Evolutionary conservation across 2,113 vertebrate species (phyloP).

Genomic region (Cyprinodon tularosa): DNA sequence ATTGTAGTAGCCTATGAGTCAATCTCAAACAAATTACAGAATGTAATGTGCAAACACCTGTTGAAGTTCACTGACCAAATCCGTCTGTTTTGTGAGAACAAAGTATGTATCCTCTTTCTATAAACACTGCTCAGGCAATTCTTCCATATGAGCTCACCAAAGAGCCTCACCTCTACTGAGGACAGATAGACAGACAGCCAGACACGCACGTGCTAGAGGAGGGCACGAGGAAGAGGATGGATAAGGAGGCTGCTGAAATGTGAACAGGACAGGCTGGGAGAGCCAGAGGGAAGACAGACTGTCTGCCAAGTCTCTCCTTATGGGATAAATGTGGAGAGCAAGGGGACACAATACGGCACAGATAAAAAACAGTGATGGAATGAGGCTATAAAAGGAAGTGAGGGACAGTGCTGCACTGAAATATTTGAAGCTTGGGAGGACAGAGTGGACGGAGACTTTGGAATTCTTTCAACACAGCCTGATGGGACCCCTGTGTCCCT

Average conservation of each 20-base stretch:
- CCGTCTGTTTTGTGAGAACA: slow-evolving; percentile 26
- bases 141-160: slow-evolving; percentile 63
- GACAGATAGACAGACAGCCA: slow-evolving; percentile 44
- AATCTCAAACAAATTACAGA: slow-evolving; percentile 37
- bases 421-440: slow-evolving; percentile 26
- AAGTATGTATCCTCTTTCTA: slow-evolving; percentile 13
- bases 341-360: slow-evolving; percentile 27
- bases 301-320: slow-evolving; percentile 41
- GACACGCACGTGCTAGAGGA: slow-evolving; percentile 25
- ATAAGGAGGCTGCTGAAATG: slow-evolving; percentile 5
- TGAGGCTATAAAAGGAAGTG: slow-evolving; percentile 78
- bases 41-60: slow-evolving; percentile 31
- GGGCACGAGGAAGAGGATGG: not conserved
- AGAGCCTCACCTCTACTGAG: slow-evolving; percentile 38
- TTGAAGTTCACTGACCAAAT: slow-evolving; percentile 8
- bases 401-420: slow-evolving; percentile 30
- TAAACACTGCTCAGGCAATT: slow-evolving; percentile 69
- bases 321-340: slow-evolving; percentile 28
- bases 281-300: slow-evolving; percentile 20
- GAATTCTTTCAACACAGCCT: slow-evolving; percentile 60
- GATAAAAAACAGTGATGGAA: slow-evolving; percentile 44
- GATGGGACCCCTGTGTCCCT: slow-evolving; percentile 52
- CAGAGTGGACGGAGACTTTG: slow-evolving; percentile 37
- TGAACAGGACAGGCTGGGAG: slow-evolving; percentile 29
- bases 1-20: slow-evolving; percentile 1